Evolutionary conservation across 2,113 vertebrate species (phyloP), one percentile per base, ranked within the genome.

Genomic region (Scatophagus argus): DNA sequence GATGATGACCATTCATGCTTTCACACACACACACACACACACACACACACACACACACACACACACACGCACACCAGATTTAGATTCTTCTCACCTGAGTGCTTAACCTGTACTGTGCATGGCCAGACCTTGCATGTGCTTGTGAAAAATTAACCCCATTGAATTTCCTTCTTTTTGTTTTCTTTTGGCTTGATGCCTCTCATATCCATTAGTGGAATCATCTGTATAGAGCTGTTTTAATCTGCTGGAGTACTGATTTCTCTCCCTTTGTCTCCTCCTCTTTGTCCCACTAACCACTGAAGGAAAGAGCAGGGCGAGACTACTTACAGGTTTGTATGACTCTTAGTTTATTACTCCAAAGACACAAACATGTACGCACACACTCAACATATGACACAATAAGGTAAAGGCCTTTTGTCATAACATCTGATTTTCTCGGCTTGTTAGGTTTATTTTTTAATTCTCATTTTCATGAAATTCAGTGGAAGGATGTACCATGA

Each of bases 241-340:
- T 82, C 87, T 71, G 51, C 87, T 70, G 60, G 31, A 69, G 83
- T 27, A 91, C 79, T 91, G 87, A 91, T 83, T 64, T 88, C 51
- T 93, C 74, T 86, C 69, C 74, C 81, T 89, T 89, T 93, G 82
- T 93, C 87, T 91, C 79, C 65, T 89, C 73, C 79, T 88, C 61
- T 91, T 78, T 79, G 0, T 88, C 83, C 75, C 88, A 91, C 89
- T 94, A 92, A 92, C 87, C 78, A 34, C 0, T 93, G 82, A 93
- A 93, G 93, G 87, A 94, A 94, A 91, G 93, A 94, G 76, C 93
- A 93, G 85, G 92, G 93, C 23, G 93, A 94, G 83, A 83, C 89
- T n/a, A 84, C 89, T 19, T 89, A 89, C 93, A 94, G 93, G 93
- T 94, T 88, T 91, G 93, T 94, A 88, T 36, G 11, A 78, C 66